phyloP scores from a whole-genome alignment of 2,797 vertebrate genomes.

The Sardinella longiceps region DNA sequence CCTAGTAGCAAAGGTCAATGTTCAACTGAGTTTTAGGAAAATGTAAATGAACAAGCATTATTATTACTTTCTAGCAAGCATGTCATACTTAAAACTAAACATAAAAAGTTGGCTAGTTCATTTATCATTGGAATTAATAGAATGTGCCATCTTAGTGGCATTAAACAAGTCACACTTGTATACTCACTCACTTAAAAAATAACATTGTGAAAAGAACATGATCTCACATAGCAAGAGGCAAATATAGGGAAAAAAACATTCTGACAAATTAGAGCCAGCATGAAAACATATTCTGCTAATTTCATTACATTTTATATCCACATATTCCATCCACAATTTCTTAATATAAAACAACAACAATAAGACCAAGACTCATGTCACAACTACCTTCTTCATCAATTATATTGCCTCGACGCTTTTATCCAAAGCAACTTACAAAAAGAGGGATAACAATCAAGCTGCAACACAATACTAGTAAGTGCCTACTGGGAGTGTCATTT shows the following conservation, averaged over 20 bases:
- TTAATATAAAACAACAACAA: background rate
- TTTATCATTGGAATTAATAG: background rate
- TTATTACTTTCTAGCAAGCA: background rate
- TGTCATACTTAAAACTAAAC: background rate
- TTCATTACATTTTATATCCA: background rate
- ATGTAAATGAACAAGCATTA: background rate
- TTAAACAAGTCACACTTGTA: too few relatives aligned
- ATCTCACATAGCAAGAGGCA: too few relatives aligned
- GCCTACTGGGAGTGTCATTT: too few relatives aligned
- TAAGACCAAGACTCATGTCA: too few relatives aligned
- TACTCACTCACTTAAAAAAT: too few relatives aligned
- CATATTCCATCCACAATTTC: background rate
- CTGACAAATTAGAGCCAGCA: background rate
- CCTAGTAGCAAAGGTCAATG: background rate
- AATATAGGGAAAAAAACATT: too few relatives aligned
- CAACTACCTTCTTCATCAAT: background rate
- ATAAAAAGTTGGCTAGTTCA: background rate
- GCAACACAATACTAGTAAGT: too few relatives aligned
- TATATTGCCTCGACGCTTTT: too few relatives aligned
- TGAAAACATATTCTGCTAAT: background rate
- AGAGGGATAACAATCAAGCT: too few relatives aligned
- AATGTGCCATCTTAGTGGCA: background rate
- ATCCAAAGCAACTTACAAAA: too few relatives aligned
- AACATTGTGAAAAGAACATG: background rate
- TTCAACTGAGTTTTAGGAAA: background rate